Conservation (phyloP, 2,113 vertebrate species). For the Galeopterus variegatus region DNA sequence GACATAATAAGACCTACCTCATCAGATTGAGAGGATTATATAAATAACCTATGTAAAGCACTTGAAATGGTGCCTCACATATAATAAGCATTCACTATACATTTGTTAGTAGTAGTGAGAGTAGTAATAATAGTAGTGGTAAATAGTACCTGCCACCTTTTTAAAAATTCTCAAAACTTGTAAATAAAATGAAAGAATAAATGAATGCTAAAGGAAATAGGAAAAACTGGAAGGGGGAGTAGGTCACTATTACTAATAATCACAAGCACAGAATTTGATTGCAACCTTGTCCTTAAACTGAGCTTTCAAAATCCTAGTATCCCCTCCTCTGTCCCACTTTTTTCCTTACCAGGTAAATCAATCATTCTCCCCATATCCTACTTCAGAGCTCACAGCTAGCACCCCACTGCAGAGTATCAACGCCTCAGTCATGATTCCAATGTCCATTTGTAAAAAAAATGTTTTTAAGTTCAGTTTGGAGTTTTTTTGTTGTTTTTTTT, state of each 20-base stretch:
- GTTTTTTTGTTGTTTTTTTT: too few relatives aligned
- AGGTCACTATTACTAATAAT: constrained; percentile 9
- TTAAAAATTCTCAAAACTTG: neutral
- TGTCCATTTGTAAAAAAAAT: constrained; percentile 5
- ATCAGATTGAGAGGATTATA: neutral
- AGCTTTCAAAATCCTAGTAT: neutral
- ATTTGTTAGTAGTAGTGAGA: neutral
- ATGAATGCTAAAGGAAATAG: neutral
- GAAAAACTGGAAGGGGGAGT: neutral
- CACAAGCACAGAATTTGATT: neutral
- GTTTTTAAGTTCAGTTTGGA: neutral
- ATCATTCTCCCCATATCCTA: neutral
- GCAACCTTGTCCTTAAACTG: neutral
- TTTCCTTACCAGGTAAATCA: neutral
- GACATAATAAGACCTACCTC: neutral
- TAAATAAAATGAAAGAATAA: constrained; percentile 38
- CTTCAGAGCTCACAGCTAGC: neutral
- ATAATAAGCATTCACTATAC: neutral
- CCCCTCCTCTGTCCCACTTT: neutral
- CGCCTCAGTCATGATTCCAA: neutral
- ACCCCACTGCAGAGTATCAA: neutral
- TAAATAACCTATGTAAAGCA: neutral
- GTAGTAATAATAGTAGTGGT: neutral
- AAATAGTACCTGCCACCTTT: neutral
- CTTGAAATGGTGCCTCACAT: neutral